These are phyloP conservation scores for Heliothis virescens DNA, from an alignment of 1,140 invertebrate species.

Conservation along the genomic window DNA sequence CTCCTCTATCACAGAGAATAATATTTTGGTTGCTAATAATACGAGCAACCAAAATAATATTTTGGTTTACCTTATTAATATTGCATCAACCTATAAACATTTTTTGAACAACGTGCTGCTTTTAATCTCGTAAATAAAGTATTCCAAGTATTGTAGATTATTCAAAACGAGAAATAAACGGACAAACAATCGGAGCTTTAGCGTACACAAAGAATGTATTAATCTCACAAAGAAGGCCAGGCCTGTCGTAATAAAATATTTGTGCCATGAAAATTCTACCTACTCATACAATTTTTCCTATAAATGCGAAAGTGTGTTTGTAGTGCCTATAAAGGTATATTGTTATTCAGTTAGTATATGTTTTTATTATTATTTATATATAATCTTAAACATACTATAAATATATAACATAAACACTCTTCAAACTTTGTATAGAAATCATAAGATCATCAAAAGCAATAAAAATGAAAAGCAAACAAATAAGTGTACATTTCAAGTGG, in stretches of 20 bases:
- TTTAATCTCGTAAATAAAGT: background rate
- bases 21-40: too few species aligned
- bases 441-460: too few species aligned
- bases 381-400: too few species aligned
- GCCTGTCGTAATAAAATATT: conserved; percentile 49
- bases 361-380: too few species aligned
- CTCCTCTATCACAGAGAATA: too few species aligned
- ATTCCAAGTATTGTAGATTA: conserved; percentile 32
- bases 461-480: conserved; percentile 11
- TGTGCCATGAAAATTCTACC: conserved; percentile 7
- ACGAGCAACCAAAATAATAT: too few species aligned
- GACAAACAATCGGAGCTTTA: conserved; percentile 41
- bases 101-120: background rate
- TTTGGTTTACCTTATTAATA: too few species aligned
- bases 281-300: background rate
- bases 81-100: background rate
- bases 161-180: conserved; percentile 29
- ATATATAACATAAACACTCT: too few species aligned
- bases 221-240: conserved; percentile 47
- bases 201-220: conserved; percentile 53
- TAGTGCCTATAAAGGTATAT: too few species aligned
- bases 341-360: too few species aligned
- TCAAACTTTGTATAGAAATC: too few species aligned
- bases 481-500: conserved; percentile 14
- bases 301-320: background rate